Conservation (phyloP, 2,113 vertebrate genomes). For the Nipponia nippon region DNA sequence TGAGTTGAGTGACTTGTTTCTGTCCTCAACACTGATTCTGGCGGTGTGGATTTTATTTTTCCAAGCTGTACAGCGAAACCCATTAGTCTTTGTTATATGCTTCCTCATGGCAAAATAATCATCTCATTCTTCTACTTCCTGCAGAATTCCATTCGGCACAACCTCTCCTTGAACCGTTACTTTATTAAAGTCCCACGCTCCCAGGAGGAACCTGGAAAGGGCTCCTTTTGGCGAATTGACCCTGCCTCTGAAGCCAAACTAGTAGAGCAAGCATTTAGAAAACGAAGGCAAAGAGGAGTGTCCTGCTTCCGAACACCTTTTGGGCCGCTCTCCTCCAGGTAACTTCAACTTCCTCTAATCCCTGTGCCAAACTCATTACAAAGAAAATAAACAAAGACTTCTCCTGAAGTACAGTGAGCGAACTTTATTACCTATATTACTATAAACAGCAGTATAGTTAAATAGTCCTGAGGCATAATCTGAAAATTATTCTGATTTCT, state of each 20-base stretch:
- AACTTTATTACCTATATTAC: background rate
- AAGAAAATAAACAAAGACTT: background rate
- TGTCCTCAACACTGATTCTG: background rate
- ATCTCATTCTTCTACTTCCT: conserved; percentile 2
- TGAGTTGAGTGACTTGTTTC: background rate
- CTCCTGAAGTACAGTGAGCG: background rate
- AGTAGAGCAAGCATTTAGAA: conserved; percentile 97
- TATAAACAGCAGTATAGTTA: background rate
- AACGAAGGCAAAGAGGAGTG: conserved; percentile 92
- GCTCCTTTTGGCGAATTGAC: conserved; percentile 97
- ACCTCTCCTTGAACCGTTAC: conserved; percentile 97
- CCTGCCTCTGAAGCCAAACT: conserved; percentile 93
- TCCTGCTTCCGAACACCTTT: conserved; percentile 98
- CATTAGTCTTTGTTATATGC: background rate
- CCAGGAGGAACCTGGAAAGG: conserved; percentile 97
- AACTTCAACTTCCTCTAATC: background rate
- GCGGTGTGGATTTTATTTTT: background rate
- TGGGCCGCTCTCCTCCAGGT: conserved; percentile 96
- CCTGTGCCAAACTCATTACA: background rate
- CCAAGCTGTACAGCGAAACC: background rate
- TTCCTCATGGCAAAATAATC: background rate
- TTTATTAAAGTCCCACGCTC: conserved; percentile 98
- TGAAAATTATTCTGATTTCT: background rate
- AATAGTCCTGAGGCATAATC: background rate
- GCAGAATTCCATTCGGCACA: conserved; percentile 99